These are phyloP conservation scores for Cecidostiba fungosa DNA, from an alignment of 2,888 invertebrate genomes.

Conservation along the genomic window DNA sequence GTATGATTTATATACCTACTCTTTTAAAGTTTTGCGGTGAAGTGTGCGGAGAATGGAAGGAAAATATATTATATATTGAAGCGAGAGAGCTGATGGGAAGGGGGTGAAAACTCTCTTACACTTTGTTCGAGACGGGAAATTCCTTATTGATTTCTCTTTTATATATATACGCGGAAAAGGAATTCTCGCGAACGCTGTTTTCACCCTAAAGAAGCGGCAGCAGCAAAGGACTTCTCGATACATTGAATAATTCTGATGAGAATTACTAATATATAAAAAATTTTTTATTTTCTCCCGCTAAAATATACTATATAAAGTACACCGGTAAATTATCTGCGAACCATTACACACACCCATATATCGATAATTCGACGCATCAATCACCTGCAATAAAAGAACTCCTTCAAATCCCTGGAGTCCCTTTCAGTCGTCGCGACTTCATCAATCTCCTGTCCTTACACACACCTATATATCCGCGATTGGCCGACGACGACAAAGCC, in stretches of 20 bases:
- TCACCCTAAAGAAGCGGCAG: no score
- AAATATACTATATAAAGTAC: not conserved
- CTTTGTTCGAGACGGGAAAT: not conserved
- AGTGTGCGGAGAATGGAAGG: not conserved
- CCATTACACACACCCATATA: not conserved
- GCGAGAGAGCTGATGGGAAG: no score
- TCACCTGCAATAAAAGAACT: slow-evolving; percentile 11
- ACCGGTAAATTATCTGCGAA: not conserved
- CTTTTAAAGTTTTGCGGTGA: not conserved
- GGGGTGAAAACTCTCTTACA: not conserved
- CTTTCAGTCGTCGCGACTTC: slow-evolving; percentile 12
- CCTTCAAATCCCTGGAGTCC: not conserved
- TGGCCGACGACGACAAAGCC: not conserved
- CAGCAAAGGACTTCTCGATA: no score
- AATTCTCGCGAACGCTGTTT: not conserved
- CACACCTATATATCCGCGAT: not conserved
- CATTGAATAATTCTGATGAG: no score
- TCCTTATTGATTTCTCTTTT: not conserved
- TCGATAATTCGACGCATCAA: not conserved
- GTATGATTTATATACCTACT: slow-evolving; percentile 5
- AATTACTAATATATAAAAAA: no score
- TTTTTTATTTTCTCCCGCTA: not conserved
- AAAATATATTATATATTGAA: no score
- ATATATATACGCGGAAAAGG: not conserved
- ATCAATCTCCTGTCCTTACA: not conserved